These are phyloP conservation scores for Epizoanthus illoricatus DNA, from an alignment of 92 coral and sea anemone species.

Conservation along the genomic window DNA sequence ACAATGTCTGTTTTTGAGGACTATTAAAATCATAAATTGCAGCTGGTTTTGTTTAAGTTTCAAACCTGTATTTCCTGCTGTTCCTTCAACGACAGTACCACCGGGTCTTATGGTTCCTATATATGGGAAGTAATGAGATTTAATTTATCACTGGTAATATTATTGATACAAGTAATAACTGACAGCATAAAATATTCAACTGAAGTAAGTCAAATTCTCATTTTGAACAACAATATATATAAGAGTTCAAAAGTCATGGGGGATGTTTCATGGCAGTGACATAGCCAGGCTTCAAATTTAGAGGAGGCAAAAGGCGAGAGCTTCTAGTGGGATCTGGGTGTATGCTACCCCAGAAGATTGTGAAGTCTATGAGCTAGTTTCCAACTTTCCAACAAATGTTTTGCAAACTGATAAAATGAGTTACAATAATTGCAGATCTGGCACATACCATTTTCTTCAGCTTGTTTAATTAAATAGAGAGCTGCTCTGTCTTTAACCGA, in stretches of 20 bases:
- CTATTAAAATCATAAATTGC: background rate
- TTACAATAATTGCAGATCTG: background rate
- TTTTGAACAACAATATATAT: too few relatives aligned
- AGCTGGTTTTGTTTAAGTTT: background rate
- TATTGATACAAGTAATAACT: too few relatives aligned
- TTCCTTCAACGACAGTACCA: constrained; percentile 94
- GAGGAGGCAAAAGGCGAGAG: too few relatives aligned
- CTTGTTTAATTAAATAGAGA: constrained; percentile 82
- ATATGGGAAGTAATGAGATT: background rate
- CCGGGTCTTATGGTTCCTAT: constrained; percentile 85
- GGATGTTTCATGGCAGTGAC: too few relatives aligned
- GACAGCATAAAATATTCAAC: background rate
- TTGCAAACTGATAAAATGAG: background rate
- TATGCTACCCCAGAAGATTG: too few relatives aligned
- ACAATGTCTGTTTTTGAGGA: background rate
- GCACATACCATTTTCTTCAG: constrained; percentile 88
- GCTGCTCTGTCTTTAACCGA: constrained; percentile 99
- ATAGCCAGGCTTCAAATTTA: too few relatives aligned
- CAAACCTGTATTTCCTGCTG: constrained; percentile 98
- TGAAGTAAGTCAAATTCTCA: background rate
- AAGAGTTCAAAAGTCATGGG: too few relatives aligned
- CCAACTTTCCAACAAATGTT: too few relatives aligned
- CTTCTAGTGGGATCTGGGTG: too few relatives aligned
- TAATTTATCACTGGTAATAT: too few relatives aligned
- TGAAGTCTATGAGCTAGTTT: too few relatives aligned